These are phyloP conservation scores for Nezara viridula DNA, from an alignment of 2,888 invertebrate genomes.

Conservation along the genomic window DNA sequence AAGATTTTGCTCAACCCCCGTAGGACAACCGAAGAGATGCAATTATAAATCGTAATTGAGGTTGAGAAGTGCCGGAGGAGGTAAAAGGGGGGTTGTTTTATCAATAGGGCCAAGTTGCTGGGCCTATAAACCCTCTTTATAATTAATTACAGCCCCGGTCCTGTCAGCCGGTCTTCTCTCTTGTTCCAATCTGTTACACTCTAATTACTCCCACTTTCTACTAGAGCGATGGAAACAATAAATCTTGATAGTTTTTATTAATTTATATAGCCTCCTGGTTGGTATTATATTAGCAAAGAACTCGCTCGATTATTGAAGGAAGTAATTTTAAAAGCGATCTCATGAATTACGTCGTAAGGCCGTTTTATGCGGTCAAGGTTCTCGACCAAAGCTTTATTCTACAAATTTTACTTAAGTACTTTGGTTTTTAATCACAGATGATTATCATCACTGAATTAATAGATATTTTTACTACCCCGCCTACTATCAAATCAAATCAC, in stretches of 20 bases:
- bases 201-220: slow-evolving; percentile 2
- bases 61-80: not conserved
- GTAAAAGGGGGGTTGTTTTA: not conserved
- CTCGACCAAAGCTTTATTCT: too few relatives aligned
- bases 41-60: slow-evolving; percentile 35
- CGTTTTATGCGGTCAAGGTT: too few relatives aligned
- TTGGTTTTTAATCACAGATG: too few relatives aligned
- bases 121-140: slow-evolving; percentile 35
- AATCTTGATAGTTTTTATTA: slow-evolving; percentile 11
- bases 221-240: not conserved
- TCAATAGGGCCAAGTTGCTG: slow-evolving; percentile 29
- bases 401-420: too few relatives aligned
- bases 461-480: too few relatives aligned
- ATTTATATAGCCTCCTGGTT: not conserved
- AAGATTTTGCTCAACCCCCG: not conserved
- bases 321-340: too few relatives aligned
- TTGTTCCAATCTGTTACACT: slow-evolving; percentile 22
- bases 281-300: not conserved
- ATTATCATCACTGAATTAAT: too few relatives aligned
- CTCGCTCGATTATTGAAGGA: too few relatives aligned
- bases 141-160: slow-evolving; percentile 33
- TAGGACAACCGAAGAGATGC: not conserved
- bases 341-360: too few relatives aligned
- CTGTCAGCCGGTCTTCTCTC: not conserved
- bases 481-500: too few relatives aligned